phyloP scores from a whole-genome alignment of 2,888 invertebrate genomes.

The Anticlea derivata region DNA sequence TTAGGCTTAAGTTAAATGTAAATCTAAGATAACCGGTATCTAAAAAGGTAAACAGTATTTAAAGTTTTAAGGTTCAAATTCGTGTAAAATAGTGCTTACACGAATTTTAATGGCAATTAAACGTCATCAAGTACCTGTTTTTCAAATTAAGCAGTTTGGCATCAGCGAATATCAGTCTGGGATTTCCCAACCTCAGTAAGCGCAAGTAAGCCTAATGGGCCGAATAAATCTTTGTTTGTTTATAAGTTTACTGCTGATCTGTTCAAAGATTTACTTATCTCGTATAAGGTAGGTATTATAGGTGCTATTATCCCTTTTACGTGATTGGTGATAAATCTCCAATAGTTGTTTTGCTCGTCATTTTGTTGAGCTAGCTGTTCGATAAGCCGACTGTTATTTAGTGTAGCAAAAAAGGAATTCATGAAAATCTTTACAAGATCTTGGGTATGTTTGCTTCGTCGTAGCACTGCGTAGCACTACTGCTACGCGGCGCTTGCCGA shows the following conservation, averaged over 20 bases:
- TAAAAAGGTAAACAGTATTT: no score
- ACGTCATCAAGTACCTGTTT: no score
- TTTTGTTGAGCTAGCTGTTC: conserved; percentile 30
- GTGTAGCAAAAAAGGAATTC: not conserved
- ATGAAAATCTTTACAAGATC: conserved; percentile 1
- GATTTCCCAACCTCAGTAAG: not conserved
- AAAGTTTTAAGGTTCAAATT: no score
- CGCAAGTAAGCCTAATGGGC: not conserved
- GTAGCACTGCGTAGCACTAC: not conserved
- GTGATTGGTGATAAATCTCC: conserved; percentile 47
- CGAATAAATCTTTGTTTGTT: conserved; percentile 20
- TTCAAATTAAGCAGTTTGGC: no score
- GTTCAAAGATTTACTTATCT: conserved; percentile 26
- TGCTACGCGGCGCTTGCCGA: not conserved
- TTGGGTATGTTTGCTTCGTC: not conserved
- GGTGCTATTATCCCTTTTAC: conserved; percentile 37
- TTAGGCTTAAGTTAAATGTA: no score
- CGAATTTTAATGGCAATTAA: no score
- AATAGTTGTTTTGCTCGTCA: conserved; percentile 35
- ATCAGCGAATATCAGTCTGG: no score
- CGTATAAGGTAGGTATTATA: conserved; percentile 23
- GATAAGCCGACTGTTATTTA: conserved; percentile 23
- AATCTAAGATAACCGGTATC: no score
- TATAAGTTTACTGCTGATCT: conserved; percentile 34
- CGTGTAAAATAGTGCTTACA: no score